Evolutionary conservation across 2,797 vertebrate genomes (phyloP).

Genomic region (Iguana delicatissima): DNA sequence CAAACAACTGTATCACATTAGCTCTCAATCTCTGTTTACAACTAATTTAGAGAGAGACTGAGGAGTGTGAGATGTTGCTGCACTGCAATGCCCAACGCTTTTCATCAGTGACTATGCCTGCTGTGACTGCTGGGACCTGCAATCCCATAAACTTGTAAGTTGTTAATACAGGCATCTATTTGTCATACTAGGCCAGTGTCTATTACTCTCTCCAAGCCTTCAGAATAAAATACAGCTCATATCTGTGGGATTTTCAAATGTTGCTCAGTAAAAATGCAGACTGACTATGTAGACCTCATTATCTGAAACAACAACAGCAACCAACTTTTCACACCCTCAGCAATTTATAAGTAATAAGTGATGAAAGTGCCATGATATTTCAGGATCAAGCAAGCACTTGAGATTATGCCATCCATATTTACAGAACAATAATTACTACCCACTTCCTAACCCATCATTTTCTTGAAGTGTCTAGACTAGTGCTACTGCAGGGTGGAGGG

Average conservation of each 20-base stretch:
- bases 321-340: too few species aligned
- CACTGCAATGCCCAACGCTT: background rate
- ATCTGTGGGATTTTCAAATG: background rate
- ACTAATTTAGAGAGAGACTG: too few species aligned
- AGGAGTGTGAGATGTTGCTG: too few species aligned
- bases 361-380: constrained; percentile 30
- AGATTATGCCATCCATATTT: background rate
- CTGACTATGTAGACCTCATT: background rate
- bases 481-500: constrained; percentile 20
- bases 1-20: too few species aligned
- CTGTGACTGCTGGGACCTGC: too few species aligned
- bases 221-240: background rate
- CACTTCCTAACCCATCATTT: constrained; percentile 37
- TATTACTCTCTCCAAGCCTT: too few species aligned
- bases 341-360: constrained; percentile 1
- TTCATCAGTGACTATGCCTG: background rate
- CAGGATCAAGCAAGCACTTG: background rate
- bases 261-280: background rate
- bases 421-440: constrained; percentile 34
- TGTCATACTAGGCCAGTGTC: background rate
- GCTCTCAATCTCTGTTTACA: too few species aligned
- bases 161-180: background rate
- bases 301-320: background rate
- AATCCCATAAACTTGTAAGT: too few species aligned
- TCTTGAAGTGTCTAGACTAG: constrained; percentile 53